Evolutionary conservation across 2,113 vertebrate species (phyloP).

Genomic region (Campylorhamphus procurvoides): DNA sequence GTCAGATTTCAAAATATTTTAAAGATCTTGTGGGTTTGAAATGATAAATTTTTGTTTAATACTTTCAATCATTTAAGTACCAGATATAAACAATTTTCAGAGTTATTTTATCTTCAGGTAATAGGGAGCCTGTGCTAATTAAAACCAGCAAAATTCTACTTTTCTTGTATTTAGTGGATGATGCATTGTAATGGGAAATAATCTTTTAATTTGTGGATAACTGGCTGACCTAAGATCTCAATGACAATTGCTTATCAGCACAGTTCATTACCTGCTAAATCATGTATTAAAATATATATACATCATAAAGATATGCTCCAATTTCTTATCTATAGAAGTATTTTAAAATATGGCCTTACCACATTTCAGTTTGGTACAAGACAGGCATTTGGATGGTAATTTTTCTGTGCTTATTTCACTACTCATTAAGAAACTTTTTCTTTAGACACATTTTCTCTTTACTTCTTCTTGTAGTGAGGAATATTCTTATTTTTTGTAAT

Average conservation of each 20-base stretch:
- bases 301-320: background rate
- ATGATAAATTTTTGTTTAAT: background rate
- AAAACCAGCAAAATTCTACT: background rate
- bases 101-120: background rate
- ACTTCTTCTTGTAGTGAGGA: background rate
- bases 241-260: background rate
- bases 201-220: background rate
- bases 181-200: background rate
- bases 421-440: background rate
- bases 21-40: background rate
- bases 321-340: background rate
- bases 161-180: background rate
- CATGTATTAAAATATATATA: background rate
- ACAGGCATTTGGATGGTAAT: background rate
- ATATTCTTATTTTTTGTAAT: background rate
- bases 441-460: background rate
- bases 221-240: background rate
- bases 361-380: background rate
- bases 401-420: background rate
- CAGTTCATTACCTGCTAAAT: background rate
- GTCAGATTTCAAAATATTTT: slow-evolving; percentile 38
- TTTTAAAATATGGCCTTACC: background rate
- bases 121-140: background rate
- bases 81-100: background rate
- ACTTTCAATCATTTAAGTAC: background rate